These are phyloP conservation scores for Lasioglossum albipes DNA, from an alignment of 1,140 invertebrate genomes.

Conservation along the genomic window DNA sequence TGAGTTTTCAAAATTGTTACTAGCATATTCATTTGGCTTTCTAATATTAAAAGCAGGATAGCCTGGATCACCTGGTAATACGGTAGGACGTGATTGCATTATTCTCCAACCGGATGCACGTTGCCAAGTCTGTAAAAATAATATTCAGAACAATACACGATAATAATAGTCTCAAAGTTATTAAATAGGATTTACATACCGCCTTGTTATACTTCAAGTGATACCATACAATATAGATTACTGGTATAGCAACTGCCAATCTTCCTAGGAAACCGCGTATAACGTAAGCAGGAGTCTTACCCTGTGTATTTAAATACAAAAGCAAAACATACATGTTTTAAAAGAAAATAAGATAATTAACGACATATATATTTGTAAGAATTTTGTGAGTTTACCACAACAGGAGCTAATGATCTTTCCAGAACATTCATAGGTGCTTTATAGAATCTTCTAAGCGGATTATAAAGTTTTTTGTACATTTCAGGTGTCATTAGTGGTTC, in stretches of 20 bases:
- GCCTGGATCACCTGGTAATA: constrained; percentile 84
- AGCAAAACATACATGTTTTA: constrained; percentile 8
- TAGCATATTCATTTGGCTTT: constrained; percentile 83
- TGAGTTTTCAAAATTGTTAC: constrained; percentile 85
- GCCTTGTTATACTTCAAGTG: constrained; percentile 90
- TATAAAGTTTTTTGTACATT: constrained; percentile 85
- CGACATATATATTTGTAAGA: constrained; percentile 72
- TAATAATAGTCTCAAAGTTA: not conserved
- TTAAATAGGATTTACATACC: constrained; percentile 80
- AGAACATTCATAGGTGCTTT: constrained; percentile 85
- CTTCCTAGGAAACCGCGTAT: constrained; percentile 75
- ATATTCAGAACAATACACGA: constrained; percentile 27
- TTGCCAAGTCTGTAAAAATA: constrained; percentile 83
- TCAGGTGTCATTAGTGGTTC: constrained; percentile 86
- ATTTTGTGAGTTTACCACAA: constrained; percentile 81
- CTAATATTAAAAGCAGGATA: constrained; percentile 82
- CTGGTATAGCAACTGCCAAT: not conserved
- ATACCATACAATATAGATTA: constrained; percentile 82
- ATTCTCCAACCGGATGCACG: constrained; percentile 85
- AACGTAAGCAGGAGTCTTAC: constrained; percentile 79
- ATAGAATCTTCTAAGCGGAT: constrained; percentile 89
- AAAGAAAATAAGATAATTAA: not conserved
- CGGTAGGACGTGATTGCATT: constrained; percentile 76
- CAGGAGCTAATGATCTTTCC: constrained; percentile 80
- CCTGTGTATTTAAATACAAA: constrained; percentile 80